Conservation (phyloP, 37 sponge, comb jelly and placozoan species). For the Haliclona indistincta region DNA sequence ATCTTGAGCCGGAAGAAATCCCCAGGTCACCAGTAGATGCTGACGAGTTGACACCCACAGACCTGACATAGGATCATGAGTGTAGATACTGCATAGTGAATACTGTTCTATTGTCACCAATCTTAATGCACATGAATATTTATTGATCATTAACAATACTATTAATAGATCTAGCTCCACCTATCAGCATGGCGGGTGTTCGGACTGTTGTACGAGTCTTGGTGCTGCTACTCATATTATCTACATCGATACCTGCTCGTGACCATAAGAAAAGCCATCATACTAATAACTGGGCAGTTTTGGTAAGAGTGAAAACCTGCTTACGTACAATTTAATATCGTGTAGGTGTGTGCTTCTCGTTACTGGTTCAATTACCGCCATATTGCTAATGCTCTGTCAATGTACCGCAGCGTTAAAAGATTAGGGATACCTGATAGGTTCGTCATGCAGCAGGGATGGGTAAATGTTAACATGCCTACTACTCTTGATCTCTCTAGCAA, state of each 20-base stretch:
- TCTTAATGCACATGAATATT: too few relatives aligned
- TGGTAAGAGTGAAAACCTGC: slow-evolving; percentile 54
- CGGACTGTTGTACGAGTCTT: too few relatives aligned
- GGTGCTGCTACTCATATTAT: too few relatives aligned
- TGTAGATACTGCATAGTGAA: too few relatives aligned
- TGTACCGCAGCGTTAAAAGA: slow-evolving; percentile 96
- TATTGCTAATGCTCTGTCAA: slow-evolving; percentile 92
- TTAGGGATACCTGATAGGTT: slow-evolving; percentile 95
- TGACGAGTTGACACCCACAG: slow-evolving; percentile 1
- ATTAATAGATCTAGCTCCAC: too few relatives aligned
- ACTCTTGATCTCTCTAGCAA: slow-evolving; percentile 62
- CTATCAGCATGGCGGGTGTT: too few relatives aligned
- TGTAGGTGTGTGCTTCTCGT: slow-evolving; percentile 86
- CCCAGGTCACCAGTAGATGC: not conserved
- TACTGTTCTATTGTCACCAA: too few relatives aligned
- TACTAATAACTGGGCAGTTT: slow-evolving; percentile 98
- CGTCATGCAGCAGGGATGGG: not conserved
- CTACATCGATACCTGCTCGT: not conserved
- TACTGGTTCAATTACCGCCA: slow-evolving; percentile 99
- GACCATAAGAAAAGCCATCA: slow-evolving; percentile 58
- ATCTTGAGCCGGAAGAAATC: not conserved
- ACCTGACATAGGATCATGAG: too few relatives aligned
- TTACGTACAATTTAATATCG: not conserved
- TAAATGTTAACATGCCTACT: not conserved
- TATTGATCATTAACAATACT: too few relatives aligned